A percentile compares a stretch with the other conserved stretches of the same genome.
Conservation (phyloP, 2,888 invertebrate species). For the Nomada flava region DNA sequence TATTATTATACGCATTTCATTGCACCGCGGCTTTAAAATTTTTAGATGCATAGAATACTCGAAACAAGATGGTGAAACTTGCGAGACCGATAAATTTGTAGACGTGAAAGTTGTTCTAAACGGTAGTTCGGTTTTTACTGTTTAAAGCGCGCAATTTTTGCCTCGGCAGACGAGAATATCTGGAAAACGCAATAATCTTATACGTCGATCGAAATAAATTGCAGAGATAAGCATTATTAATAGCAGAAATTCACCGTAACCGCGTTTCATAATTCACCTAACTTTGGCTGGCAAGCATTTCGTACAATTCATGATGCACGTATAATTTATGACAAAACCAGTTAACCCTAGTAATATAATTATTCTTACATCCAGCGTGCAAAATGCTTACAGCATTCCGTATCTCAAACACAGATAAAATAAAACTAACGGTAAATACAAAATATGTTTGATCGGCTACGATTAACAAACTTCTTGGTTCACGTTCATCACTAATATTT, state of each 20-base stretch:
- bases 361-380: neutral
- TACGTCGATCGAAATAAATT: neutral
- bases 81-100: neutral
- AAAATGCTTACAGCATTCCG: too few relatives aligned
- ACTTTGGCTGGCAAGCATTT: neutral
- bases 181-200: conserved; percentile 9
- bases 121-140: conserved; percentile 8
- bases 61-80: conserved; percentile 1
- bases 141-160: neutral
- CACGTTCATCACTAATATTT: too few relatives aligned
- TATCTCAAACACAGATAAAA: neutral
- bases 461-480: too few relatives aligned
- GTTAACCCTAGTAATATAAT: neutral
- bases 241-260: neutral
- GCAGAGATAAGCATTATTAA: conserved; percentile 6
- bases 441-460: neutral
- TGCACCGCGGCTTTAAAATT: neutral
- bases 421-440: neutral
- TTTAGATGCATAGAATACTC: neutral
- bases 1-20: too few relatives aligned
- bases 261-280: neutral
- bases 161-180: neutral
- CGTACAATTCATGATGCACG: neutral
- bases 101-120: conserved; percentile 27
- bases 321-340: neutral